Percentiles rank a stretch among this genome's conserved stretches.
phyloP scores from a whole-genome alignment of 2,113 vertebrate genomes.

The Ellobius talpinus region DNA sequence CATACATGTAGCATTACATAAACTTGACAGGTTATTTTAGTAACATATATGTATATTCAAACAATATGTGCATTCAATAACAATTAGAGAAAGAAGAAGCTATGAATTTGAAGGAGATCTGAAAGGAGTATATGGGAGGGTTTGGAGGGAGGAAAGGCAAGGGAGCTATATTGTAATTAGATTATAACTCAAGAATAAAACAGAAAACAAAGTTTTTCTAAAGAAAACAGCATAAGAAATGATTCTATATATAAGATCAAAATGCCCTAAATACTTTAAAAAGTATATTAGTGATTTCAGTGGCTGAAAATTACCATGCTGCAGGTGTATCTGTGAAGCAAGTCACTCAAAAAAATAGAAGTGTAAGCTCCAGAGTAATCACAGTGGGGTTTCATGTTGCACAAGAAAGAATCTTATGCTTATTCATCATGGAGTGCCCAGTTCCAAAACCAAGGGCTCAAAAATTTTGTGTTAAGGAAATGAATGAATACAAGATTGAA shows the following conservation, averaged over 20 bases:
- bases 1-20: background rate
- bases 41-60: background rate
- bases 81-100: background rate
- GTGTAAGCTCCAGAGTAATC: background rate
- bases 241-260: background rate
- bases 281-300: background rate
- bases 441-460: background rate
- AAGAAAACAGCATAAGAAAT: background rate
- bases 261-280: background rate
- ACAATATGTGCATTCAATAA: background rate
- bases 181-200: background rate
- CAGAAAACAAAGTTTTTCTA: background rate
- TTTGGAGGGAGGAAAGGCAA: background rate
- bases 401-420: background rate
- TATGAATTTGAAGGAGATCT: background rate
- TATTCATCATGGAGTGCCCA: too few species aligned
- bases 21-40: background rate
- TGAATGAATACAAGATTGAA: background rate
- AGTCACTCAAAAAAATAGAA: background rate
- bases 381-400: background rate
- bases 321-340: background rate
- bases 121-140: background rate
- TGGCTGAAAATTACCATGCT: background rate
- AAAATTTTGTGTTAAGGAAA: background rate
- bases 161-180: background rate